Evolutionary conservation across 2,888 invertebrate genomes (phyloP), one percentile per base, ranked within the genome.

Genomic region (Tiphia femorata): DNA sequence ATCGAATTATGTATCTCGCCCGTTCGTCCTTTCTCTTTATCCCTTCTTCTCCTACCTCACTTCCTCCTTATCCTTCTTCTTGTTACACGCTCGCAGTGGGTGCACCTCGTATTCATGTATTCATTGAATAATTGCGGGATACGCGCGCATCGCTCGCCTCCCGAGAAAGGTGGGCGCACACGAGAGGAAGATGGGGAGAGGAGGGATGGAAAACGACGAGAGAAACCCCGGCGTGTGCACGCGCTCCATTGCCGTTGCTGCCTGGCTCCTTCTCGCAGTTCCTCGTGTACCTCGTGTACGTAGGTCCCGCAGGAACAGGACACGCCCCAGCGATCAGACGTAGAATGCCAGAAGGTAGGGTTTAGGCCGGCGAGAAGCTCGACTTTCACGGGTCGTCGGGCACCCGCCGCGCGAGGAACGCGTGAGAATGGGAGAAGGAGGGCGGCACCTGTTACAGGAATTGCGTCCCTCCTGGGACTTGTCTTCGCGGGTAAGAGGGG

Each of bases 81-180:
- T 8, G 8, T 17, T 37, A 37, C 4, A n/a, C 20, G 41, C 27
- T 30, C 30, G 19, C 44, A 19, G 2, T 14, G 33, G 14, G n/a
- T 33, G 12, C 1, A 14, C 8, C 19, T 44, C 61, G 60, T 76
- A 78, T 78, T 78, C 78, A 78, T 78, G 73, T 77, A 78, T 78
- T 78, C 78, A 78, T 78, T 76, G 78, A 78, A 78, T 78, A 78
- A 78, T 78, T 78, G 76, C 67, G 64, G 73, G 74, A 76, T 65
- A 60, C 70, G 70, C 72, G 73, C 73, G 62, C 33, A 33, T 63
- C 60, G 17, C 23, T 43, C 27, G 42, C 12, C 14, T 25, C 50
- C 25, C 47, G 38, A 25, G 14, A 29, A 27, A 49, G 14, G 48
- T 41, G 63, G 52, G 59, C 43, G 23, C 53, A 19, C 10, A 17